Percentiles rank a stretch among this genome's conserved stretches.
Evolutionary conservation across 2,113 vertebrate genomes (phyloP).

Genomic region (Galemys pyrenaicus): DNA sequence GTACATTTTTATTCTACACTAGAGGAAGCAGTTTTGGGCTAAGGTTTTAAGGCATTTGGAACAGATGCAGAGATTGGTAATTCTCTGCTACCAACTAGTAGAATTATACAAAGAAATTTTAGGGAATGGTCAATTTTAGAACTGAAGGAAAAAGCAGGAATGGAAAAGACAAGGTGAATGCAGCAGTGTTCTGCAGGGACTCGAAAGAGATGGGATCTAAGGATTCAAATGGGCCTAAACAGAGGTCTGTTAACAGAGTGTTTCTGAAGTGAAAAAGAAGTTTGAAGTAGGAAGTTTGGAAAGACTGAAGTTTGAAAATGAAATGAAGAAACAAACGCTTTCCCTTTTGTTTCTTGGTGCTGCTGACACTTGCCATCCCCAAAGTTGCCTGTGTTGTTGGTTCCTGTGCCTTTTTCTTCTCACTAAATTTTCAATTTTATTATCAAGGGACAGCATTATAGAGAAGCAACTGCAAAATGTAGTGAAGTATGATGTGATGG

Average conservation of each 20-base stretch:
- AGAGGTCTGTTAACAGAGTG: neutral
- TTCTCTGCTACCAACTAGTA: neutral
- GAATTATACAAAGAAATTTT: neutral
- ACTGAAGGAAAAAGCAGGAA: neutral
- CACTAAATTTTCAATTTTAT: slow-evolving; percentile 29
- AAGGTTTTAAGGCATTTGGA: slow-evolving; percentile 8
- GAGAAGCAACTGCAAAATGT: neutral
- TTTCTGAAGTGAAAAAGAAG: neutral
- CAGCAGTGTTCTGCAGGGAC: neutral
- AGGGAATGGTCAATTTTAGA: neutral
- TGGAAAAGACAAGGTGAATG: neutral
- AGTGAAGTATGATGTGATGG: neutral
- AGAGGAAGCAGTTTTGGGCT: neutral
- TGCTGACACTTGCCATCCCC: neutral
- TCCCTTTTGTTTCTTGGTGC: neutral
- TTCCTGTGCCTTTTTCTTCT: slow-evolving; percentile 18
- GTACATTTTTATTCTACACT: neutral
- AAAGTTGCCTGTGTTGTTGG: neutral
- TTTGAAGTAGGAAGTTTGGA: neutral
- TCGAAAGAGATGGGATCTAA: neutral
- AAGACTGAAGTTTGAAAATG: neutral
- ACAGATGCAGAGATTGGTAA: neutral
- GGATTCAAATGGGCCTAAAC: neutral
- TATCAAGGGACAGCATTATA: neutral
- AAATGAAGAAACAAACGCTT: neutral